phyloP scores from a whole-genome alignment of 2,888 invertebrate species.

The Cheilosia grossa region DNA sequence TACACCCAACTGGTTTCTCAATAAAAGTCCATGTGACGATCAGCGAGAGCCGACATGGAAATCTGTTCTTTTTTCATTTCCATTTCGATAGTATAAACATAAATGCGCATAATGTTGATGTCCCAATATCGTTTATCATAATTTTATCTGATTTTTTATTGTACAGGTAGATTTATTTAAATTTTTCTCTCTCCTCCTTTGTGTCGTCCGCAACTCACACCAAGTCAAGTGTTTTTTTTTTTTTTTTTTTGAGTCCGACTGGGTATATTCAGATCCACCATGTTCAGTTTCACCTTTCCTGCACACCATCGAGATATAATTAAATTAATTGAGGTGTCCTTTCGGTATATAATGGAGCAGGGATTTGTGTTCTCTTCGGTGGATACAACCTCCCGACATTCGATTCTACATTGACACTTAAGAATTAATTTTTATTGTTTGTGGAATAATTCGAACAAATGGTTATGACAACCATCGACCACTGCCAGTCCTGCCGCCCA shows the following conservation, averaged over 20 bases:
- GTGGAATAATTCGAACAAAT: constrained; percentile 69
- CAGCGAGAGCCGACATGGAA: constrained; percentile 29
- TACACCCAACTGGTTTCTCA: constrained; percentile 35
- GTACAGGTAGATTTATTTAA: constrained; percentile 62
- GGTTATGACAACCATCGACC: constrained; percentile 52
- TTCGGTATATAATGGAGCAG: constrained; percentile 23
- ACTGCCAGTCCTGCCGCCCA: constrained; percentile 10
- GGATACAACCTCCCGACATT: constrained; percentile 4
- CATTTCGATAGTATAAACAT: constrained; percentile 7
- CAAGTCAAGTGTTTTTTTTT: constrained; percentile 35
- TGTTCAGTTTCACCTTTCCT: not conserved
- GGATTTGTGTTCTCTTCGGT: constrained; percentile 13
- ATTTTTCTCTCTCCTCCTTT: constrained; percentile 20
- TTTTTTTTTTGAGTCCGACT: constrained; percentile 23
- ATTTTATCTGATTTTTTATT: constrained; percentile 65
- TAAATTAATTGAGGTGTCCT: constrained; percentile 74
- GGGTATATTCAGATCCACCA: constrained; percentile 4
- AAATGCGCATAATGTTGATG: constrained; percentile 53
- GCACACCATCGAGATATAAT: constrained; percentile 54
- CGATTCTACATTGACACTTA: constrained; percentile 68
- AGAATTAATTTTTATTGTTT: constrained; percentile 73
- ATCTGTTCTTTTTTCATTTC: constrained; percentile 8
- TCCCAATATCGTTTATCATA: constrained; percentile 69
- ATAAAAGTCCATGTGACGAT: constrained; percentile 3
- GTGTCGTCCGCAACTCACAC: constrained; percentile 1